Evolutionary conservation across 2,113 vertebrate species (phyloP), one percentile per base, ranked within the genome.

Genomic region (Solenodon paradoxus): DNA sequence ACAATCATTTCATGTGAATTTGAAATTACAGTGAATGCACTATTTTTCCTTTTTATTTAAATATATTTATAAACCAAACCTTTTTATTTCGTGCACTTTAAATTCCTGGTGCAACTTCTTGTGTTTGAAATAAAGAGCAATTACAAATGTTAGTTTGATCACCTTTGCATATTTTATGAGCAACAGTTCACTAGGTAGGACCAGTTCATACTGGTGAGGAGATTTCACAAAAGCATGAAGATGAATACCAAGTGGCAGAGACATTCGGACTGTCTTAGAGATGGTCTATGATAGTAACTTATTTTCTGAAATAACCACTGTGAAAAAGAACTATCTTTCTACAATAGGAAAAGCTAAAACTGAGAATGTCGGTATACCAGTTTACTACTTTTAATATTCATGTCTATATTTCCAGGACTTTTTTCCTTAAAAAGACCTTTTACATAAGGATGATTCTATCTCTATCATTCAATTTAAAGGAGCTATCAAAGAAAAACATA

Each of bases 211-310:
- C 45, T 24, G 12, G 47, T 3, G 45, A 79, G 28, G 59, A 47
- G 9, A 12, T 53, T 53, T 40, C n/a, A 49, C 19, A 32, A 74
- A n/a, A n/a, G 59, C 24, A 30, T 12, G 0, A 35, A 7, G 22
- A 38, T 38, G 26, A 24, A 42, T 64, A 17, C 35, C 47, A n/a
- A 51, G 19, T n/a, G 40, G 47, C n/a, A 22, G 16, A 22, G 57
- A 40, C 32, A 1, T 2, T 28, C 9, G 40, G 42, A 24, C 24
- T 19, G 11, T 38, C 24, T 38, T 61, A 30, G 24, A 64, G 30
- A 2, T 49, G 4, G 6, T 0, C 2, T 20, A 9, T 4, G 1
- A 0, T n/a, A 53, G 47, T n/a, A 40, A 26, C 28, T 40, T 64
- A 8, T 4, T 26, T 17, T 42, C 19, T n/a, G 32, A 16, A 10